Percentiles rank a stretch among this genome's conserved stretches.
phyloP scores from a whole-genome alignment of 2,888 invertebrate genomes.

The Nemurella pictetii region DNA sequence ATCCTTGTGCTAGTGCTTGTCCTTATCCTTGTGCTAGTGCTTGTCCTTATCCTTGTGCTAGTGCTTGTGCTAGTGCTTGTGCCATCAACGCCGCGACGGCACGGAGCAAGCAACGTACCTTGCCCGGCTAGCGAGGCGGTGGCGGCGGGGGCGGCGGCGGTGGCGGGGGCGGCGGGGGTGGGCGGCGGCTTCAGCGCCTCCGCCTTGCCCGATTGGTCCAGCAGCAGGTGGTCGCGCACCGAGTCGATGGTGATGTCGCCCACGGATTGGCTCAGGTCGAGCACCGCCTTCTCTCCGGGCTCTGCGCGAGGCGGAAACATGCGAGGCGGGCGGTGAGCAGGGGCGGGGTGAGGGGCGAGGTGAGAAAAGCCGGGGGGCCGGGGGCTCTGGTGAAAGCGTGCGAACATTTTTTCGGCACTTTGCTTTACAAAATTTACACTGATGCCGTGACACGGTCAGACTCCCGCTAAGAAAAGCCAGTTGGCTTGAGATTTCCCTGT shows the following conservation, averaged over 20 bases:
- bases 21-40: too few relatives aligned
- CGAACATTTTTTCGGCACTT: too few relatives aligned
- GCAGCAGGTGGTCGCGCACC: slow-evolving; percentile 78
- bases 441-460: too few relatives aligned
- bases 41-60: too few relatives aligned
- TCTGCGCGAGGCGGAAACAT: slow-evolving; percentile 22
- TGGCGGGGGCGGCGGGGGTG: neutral
- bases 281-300: slow-evolving; percentile 45
- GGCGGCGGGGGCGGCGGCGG: neutral
- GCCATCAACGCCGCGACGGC: too few relatives aligned
- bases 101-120: neutral
- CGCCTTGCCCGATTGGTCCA: neutral
- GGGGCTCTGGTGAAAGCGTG: too few relatives aligned
- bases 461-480: too few relatives aligned
- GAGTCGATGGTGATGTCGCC: slow-evolving; percentile 95
- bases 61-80: too few relatives aligned
- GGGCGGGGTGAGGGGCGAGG: neutral
- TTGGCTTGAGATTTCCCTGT: too few relatives aligned
- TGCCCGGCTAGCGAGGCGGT: neutral
- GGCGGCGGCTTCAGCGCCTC: slow-evolving; percentile 35
- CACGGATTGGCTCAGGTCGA: slow-evolving; percentile 55
- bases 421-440: too few relatives aligned
- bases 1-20: too few relatives aligned
- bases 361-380: too few relatives aligned
- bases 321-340: neutral